Conservation (phyloP, 2,797 vertebrate species). For the Sebastes jordani region DNA sequence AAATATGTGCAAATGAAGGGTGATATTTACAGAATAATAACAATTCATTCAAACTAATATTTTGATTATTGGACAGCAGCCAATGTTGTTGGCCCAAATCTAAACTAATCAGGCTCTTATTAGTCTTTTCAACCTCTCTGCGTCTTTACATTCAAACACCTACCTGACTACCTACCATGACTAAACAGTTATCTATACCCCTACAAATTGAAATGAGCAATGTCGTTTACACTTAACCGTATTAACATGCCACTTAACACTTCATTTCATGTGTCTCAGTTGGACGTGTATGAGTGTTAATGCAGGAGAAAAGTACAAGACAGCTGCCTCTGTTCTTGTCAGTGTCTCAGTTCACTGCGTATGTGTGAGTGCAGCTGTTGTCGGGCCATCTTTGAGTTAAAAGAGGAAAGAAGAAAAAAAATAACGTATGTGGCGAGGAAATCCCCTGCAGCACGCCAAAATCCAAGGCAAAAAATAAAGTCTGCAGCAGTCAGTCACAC, state of each 20-base stretch:
- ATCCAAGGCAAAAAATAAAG: constrained; percentile 76
- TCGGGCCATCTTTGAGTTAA: constrained; percentile 81
- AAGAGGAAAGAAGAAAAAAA: constrained; percentile 83
- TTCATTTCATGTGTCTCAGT: neutral
- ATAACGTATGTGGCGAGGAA: constrained; percentile 80
- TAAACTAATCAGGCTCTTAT: neutral
- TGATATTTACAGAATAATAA: neutral
- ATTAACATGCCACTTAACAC: neutral
- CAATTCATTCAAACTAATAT: neutral
- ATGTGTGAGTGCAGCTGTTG: constrained; percentile 79
- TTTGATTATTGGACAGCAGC: neutral
- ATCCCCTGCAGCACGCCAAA: constrained; percentile 83
- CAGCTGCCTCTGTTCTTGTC: constrained; percentile 48
- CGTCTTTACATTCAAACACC: neutral
- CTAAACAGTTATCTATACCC: neutral
- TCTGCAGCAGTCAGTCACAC: constrained; percentile 61
- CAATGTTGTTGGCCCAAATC: neutral
- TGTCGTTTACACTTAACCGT: neutral
- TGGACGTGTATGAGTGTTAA: constrained; percentile 4
- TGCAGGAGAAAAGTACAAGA: constrained; percentile 18
- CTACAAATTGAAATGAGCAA: neutral
- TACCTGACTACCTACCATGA: neutral
- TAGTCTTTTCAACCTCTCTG: neutral
- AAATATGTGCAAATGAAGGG: neutral
- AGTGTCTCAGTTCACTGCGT: constrained; percentile 65